Evolutionary conservation across 2,113 vertebrate genomes (phyloP).

Genomic region (Ammodytes dubius): DNA sequence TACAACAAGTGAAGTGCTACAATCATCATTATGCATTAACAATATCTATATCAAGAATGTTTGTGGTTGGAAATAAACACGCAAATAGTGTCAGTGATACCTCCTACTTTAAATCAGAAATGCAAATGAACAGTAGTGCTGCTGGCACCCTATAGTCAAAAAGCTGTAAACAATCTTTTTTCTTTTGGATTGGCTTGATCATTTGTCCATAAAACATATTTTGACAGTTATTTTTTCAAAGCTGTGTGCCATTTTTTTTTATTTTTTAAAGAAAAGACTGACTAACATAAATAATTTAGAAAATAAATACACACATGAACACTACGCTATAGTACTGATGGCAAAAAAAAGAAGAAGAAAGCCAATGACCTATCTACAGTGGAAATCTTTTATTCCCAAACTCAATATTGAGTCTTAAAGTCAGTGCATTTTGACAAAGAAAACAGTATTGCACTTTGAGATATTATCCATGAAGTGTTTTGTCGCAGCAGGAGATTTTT

Average conservation of each 20-base stretch:
- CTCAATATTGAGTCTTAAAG: conserved; percentile 87
- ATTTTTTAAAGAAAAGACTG: conserved; percentile 90
- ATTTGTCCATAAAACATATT: conserved; percentile 83
- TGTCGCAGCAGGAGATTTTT: conserved; percentile 82
- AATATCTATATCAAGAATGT: conserved; percentile 89
- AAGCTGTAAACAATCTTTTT: conserved; percentile 91
- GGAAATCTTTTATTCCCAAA: conserved; percentile 85
- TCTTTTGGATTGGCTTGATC: conserved; percentile 88
- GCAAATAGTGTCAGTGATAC: conserved; percentile 91
- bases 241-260: conserved; percentile 71
- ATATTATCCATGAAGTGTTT: conserved; percentile 74
- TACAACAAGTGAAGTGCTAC: conserved; percentile 94
- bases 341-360: conserved; percentile 79
- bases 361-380: conserved; percentile 86
- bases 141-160: conserved; percentile 86
- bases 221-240: conserved; percentile 80
- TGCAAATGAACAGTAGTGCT: conserved; percentile 86
- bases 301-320: conserved; percentile 93
- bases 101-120: conserved; percentile 87
- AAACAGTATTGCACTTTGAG: conserved; percentile 94
- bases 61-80: conserved; percentile 90
- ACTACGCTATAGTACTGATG: conserved; percentile 85
- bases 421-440: conserved; percentile 90
- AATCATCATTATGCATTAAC: conserved; percentile 92
- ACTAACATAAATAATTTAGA: conserved; percentile 95